phyloP scores from a whole-genome alignment of 2,888 invertebrate genomes.

The Imbricaverruca yamaguchii region DNA sequence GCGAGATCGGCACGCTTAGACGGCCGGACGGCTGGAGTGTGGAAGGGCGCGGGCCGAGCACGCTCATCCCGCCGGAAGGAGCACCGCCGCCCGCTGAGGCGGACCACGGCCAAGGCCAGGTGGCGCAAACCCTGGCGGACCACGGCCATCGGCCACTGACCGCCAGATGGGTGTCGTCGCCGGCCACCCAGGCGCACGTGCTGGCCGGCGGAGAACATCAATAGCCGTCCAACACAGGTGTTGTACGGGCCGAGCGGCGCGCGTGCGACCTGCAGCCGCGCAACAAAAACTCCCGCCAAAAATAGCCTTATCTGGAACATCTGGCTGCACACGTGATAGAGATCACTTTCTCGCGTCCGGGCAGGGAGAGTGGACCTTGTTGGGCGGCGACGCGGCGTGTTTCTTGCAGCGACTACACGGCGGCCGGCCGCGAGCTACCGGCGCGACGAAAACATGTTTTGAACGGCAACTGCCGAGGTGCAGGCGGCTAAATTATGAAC shows the following conservation, averaged over 20 bases:
- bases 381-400: neutral
- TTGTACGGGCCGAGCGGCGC: neutral
- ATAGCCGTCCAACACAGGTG: neutral
- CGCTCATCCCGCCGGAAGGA: too few species aligned
- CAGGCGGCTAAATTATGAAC: conserved; percentile 3
- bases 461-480: neutral
- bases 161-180: too few species aligned
- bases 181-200: too few species aligned
- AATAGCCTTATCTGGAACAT: conserved; percentile 14
- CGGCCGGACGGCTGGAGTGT: too few species aligned
- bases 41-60: too few species aligned
- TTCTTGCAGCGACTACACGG: neutral
- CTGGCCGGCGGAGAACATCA: neutral
- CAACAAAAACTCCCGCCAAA: neutral
- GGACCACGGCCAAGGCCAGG: too few species aligned
- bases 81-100: too few species aligned
- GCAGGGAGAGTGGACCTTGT: neutral
- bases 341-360: neutral
- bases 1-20: too few species aligned
- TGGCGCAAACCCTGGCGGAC: too few species aligned
- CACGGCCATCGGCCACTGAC: too few species aligned
- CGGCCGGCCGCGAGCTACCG: neutral
- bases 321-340: neutral
- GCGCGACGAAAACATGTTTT: conserved; percentile 20
- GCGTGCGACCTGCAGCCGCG: conserved; percentile 1